Evolutionary conservation across 2,888 invertebrate genomes (phyloP), one percentile per base, ranked within the genome.

Genomic region (Sminthurides aquaticus): DNA sequence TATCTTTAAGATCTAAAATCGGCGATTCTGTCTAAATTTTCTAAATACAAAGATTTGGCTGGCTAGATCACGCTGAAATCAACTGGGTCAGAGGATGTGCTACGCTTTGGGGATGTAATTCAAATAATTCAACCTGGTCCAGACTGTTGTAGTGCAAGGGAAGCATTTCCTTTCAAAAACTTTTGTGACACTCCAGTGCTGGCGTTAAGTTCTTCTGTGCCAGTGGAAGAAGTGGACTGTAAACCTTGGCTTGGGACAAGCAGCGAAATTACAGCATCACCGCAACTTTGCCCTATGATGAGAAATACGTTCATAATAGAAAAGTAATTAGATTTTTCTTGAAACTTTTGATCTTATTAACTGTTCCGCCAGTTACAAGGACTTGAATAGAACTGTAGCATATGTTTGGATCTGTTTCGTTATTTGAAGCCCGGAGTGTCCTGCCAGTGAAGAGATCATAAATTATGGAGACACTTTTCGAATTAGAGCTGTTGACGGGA

Each of bases 261-360:
- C 57, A 71, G 70, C 29, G 60, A 71, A 29, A 69, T 74, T 29
- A 67, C 74, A 1, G 70, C 68, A 0, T 74, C 74, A 1, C 67
- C 71, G 2, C 61, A 69, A 3, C 52, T 71, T 3, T 74, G 63
- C 49, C 74, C 74, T 8, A 68, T 69, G 3, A 69, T 74, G 43
- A 60, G 74, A 27, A 74, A 74, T 34, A 72, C 74, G 0, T 74
- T 69, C 56, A 67, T 72, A 2, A 68, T 74, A 60, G 74, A 74
- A 57, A 64, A 69, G 69, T 69, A 20, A 52, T 43, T 63, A 43
- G 22, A 25, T 62, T 49, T 25, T 15, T 34, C 22, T 26, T 57
- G 57, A 59, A 20, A 62, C 49, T 8, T 18, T 48, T 60, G 20
- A 57, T 18, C 24, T 25, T 27, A 26, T 59, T 59, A 3, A 43